Evolutionary conservation across 2,797 vertebrate species (phyloP), one percentile per base, ranked within the genome.

Genomic region (Arnoldichthys spilopterus): DNA sequence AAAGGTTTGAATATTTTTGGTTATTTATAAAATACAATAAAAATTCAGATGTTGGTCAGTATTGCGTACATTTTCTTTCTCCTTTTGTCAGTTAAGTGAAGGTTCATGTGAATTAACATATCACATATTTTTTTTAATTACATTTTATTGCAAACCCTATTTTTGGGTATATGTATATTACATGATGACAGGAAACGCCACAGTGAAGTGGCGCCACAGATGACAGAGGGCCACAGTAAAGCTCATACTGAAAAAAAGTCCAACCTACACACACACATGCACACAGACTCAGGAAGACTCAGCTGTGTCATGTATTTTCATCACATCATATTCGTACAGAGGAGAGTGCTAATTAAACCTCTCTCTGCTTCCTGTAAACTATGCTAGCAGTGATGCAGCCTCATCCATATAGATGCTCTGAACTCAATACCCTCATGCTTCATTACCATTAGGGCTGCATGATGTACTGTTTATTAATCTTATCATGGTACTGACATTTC

Each of bases 271-370:
- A 34, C 24, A 66, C 1, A 54, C 68, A 62, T 12, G 12, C 30
- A 63, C 18, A 63, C 6, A 68, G 11, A 69, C 47, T 70, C 22
- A 71, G 67, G 49, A 49, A 76, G 67, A 13, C 67, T 80, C 72
- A 76, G 73, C 73, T 71, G 56, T 76, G 66, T 70, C 56, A 75
- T 75, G 24, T 70, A 54, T 71, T 76, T 80, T 76, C 66, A 64
- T 72, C 66, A 64, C 67, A 64, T 74, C 49, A 58, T 80, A 43
- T 71, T 71, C 67, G 47, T 62, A 74, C 56, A 74, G 56, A 75
- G 28, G 47, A 72, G 54, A 56, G 26, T 80, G 67, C 74, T 80
- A 76, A 80, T 76, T 80, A 76, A 71, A 64, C 67, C 30, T 37
- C 49, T 76, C 64, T 75, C 61, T 80, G 64, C 47, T 9, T 76